Evolutionary conservation across 2,113 vertebrate genomes (phyloP), one percentile per base, ranked within the genome.

Genomic region (Amblyopsis rosae): DNA sequence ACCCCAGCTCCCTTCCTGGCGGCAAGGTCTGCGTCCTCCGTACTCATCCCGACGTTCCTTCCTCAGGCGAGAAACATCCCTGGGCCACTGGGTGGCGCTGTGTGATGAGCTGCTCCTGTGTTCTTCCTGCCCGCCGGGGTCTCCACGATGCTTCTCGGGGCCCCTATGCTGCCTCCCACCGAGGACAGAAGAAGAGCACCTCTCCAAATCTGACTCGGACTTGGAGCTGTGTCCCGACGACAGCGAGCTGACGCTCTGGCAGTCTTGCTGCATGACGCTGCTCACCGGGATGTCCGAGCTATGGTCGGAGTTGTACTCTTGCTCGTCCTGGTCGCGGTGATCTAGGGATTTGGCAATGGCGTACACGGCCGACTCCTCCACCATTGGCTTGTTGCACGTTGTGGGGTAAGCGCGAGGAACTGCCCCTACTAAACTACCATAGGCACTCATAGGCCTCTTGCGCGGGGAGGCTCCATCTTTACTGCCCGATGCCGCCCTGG

Each of bases 201-300:
- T 80, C 17, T 90, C 89, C 49, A 77, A 47, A 13, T 92, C 88
- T 35, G 78, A 91, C 51, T 90, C 92, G 33, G 90, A 92, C 64
- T 92, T 92, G 6, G 87, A 90, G 70, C 91, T 93, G 59, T 92
- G 92, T 65, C 86, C 89, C 17, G 92, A 93, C 17, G 92, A 93
- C 70, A 90, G 81, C 5, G 91, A 93, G 66, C 91, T 92, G 3
- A 70, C 90, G 81, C 89, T 92, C 12, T 63, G 77, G 77, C 79
- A 92, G 63, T 92, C 90, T 47, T 90, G 86, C 6, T 70, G 76
- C 12, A 92, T 86, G 15, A 85, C 26, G 72, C 47, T 89, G 50
- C 76, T 72, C 49, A 77, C 81, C 56, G 86, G 77, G 26, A 88
- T 80, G 72, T 92, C 89, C 1, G 86, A 89, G 63, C 85, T 90